phyloP scores from a whole-genome alignment of 2,797 vertebrate genomes.

The Remorina albescens region DNA sequence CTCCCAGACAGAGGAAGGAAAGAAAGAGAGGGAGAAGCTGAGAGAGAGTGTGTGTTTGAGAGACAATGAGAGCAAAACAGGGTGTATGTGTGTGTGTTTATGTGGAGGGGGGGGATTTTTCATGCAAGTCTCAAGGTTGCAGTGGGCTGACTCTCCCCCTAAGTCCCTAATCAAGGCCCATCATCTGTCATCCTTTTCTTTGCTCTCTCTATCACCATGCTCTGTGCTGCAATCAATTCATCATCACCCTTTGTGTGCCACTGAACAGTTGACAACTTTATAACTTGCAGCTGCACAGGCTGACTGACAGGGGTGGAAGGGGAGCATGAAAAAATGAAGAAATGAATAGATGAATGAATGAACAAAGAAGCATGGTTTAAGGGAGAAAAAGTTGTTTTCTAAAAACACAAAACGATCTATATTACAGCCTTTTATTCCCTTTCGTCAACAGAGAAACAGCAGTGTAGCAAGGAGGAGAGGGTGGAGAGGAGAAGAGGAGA shows the following conservation, averaged over 20 bases:
- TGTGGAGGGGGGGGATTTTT: slow-evolving; percentile 76
- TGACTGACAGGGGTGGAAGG: slow-evolving; percentile 80
- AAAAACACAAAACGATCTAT: slow-evolving; percentile 82
- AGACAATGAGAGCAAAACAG: slow-evolving; percentile 73
- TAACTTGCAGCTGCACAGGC: slow-evolving; percentile 90
- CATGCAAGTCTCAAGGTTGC: slow-evolving; percentile 94
- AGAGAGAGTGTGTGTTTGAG: slow-evolving; percentile 63
- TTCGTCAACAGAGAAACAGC: slow-evolving; percentile 77
- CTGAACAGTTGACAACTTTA: slow-evolving; percentile 93
- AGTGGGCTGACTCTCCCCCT: slow-evolving; percentile 91
- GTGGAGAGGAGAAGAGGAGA: slow-evolving; percentile 44
- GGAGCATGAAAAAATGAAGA: slow-evolving; percentile 79
- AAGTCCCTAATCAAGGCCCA: slow-evolving; percentile 91
- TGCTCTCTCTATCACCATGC: slow-evolving; percentile 90
- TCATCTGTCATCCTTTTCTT: slow-evolving; percentile 90
- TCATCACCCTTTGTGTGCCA: slow-evolving; percentile 93
- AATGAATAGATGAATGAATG: slow-evolving; percentile 84
- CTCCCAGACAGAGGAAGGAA: slow-evolving; percentile 65
- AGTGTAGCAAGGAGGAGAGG: slow-evolving; percentile 65
- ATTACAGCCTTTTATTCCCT: slow-evolving; percentile 80
- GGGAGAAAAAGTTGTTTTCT: slow-evolving; percentile 82
- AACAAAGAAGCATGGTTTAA: slow-evolving; percentile 78
- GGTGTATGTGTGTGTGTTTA: slow-evolving; percentile 35
- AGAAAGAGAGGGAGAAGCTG: slow-evolving; percentile 75
- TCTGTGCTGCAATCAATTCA: slow-evolving; percentile 94